A percentile compares a stretch with the other conserved stretches of the same genome.
phyloP scores from a whole-genome alignment of 1,140 invertebrate genomes.

The Leptinotarsa undecemlineata region DNA sequence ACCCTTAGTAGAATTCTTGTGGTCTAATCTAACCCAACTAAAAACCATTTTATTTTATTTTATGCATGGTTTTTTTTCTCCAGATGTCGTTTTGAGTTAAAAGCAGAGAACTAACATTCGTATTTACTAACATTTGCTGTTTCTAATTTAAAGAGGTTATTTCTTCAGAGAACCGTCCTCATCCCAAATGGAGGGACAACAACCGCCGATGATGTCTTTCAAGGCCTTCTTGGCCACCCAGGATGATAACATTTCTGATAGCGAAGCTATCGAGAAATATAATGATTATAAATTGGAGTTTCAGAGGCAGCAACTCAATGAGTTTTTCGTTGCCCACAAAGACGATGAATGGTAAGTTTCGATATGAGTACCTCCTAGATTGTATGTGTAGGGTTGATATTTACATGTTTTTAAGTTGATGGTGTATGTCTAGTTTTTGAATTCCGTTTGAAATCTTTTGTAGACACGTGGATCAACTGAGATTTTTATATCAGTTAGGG shows the following conservation, averaged over 20 bases:
- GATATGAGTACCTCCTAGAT: too few relatives aligned
- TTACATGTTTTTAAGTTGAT: neutral
- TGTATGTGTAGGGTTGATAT: neutral
- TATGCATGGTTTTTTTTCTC: conserved; percentile 15
- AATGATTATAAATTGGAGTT: conserved; percentile 99
- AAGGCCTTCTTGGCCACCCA: conserved; percentile 95
- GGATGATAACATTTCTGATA: conserved; percentile 96
- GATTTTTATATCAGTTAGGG: too few relatives aligned
- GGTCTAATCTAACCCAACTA: conserved; percentile 1
- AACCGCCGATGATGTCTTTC: conserved; percentile 95
- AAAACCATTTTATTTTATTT: conserved; percentile 9
- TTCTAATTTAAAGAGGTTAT: conserved; percentile 44
- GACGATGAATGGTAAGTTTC: conserved; percentile 97
- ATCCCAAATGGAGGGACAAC: conserved; percentile 62
- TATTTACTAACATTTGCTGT: conserved; percentile 25
- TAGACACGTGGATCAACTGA: too few relatives aligned
- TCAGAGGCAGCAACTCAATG: conserved; percentile 92
- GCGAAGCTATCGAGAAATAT: conserved; percentile 96
- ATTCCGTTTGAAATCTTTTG: neutral
- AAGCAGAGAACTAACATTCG: neutral
- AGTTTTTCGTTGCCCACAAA: conserved; percentile 98
- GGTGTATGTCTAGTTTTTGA: conserved; percentile 2
- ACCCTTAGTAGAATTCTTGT: neutral
- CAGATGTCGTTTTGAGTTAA: conserved; percentile 31
- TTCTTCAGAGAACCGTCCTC: conserved; percentile 50